Evolutionary conservation across 1,140 invertebrate species (phyloP).

Genomic region (Eupristina koningsbergeri): DNA sequence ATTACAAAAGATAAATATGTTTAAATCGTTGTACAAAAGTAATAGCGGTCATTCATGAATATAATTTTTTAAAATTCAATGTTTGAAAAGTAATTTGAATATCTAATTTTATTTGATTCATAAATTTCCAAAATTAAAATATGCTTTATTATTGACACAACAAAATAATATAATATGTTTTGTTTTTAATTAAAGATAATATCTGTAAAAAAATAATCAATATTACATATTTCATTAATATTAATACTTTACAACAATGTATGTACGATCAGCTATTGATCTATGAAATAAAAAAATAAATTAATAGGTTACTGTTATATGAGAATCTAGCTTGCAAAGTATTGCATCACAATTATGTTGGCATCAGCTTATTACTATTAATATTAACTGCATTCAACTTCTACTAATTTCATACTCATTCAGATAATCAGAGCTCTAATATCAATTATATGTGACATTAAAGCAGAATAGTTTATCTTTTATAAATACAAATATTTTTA

Average conservation of each 20-base stretch:
- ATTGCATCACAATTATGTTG: slow-evolving; percentile 31
- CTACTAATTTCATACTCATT: slow-evolving; percentile 1
- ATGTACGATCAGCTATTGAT: slow-evolving; percentile 21
- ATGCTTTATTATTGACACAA: too few relatives aligned
- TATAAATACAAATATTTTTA: neutral
- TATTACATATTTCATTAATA: slow-evolving; percentile 14
- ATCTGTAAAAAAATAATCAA: too few relatives aligned
- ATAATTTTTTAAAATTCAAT: too few relatives aligned
- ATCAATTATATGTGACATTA: neutral
- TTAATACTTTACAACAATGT: slow-evolving; percentile 8
- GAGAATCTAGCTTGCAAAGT: neutral
- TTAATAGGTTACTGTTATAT: slow-evolving; percentile 36
- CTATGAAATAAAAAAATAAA: slow-evolving; percentile 31
- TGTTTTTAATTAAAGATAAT: too few relatives aligned
- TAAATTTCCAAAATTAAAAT: neutral
- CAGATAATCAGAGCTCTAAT: slow-evolving; percentile 7
- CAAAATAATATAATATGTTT: too few relatives aligned
- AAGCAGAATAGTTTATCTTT: neutral
- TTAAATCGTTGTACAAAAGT: too few relatives aligned
- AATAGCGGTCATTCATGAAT: too few relatives aligned
- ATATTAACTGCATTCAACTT: neutral
- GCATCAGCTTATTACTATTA: slow-evolving; percentile 35
- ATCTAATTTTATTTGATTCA: neutral
- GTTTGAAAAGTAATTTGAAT: neutral
- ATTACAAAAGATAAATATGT: neutral